Conservation (phyloP, 2,797 vertebrate genomes). For the Crenuchus spilurus region DNA sequence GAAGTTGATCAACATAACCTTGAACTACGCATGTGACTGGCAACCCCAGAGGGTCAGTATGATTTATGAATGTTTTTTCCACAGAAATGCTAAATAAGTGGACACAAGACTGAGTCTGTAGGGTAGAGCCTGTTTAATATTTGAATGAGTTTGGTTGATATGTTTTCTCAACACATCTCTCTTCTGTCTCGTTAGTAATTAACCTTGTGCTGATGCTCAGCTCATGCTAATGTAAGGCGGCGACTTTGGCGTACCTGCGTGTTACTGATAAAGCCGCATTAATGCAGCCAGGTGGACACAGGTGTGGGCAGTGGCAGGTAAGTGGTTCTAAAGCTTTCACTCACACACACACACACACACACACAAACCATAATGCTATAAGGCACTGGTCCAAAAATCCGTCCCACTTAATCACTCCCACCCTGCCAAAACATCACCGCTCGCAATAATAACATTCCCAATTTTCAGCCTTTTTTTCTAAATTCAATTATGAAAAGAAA, state of each 20-base stretch:
- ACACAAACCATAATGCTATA: conserved; percentile 5
- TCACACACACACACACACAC: neutral
- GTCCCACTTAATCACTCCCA: conserved; percentile 36
- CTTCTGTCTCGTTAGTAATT: neutral
- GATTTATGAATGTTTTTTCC: too few relatives aligned
- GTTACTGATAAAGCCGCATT: conserved; percentile 32
- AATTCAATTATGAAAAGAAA: conserved; percentile 76
- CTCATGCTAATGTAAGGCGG: neutral
- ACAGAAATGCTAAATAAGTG: too few relatives aligned
- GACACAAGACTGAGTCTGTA: too few relatives aligned
- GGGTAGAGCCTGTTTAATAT: too few relatives aligned
- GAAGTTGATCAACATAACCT: too few relatives aligned
- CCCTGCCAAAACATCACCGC: conserved; percentile 29
- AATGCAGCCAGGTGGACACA: conserved; percentile 7
- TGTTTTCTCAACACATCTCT: too few relatives aligned
- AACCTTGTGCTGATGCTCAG: neutral
- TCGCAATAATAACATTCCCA: conserved; percentile 23
- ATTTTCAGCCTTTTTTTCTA: conserved; percentile 40
- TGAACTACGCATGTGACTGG: too few relatives aligned
- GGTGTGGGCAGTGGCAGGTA: conserved; percentile 2
- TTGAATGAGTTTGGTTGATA: too few relatives aligned
- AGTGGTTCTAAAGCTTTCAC: neutral
- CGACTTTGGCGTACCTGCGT: conserved; percentile 26
- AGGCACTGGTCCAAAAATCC: conserved; percentile 14
- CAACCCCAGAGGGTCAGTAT: too few relatives aligned